Base-by-base conservation (phyloP, 2,888 invertebrate genomes). In the Conus canariensis region DNA sequence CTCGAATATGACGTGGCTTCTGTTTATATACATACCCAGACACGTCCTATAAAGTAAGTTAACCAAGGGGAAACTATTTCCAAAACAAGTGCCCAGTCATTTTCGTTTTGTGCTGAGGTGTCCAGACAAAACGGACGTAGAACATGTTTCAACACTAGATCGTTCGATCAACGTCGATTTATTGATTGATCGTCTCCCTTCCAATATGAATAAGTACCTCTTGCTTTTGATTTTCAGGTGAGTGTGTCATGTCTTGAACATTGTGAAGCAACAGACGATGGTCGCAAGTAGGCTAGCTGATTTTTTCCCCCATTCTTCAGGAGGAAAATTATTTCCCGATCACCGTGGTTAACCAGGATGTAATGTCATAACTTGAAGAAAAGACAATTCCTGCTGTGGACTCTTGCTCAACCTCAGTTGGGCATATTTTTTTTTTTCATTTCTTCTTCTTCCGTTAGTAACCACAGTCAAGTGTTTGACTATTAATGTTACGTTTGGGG, bases 81-180 rank as follows among this genome's bases (percentile, higher is more conserved):
- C 56, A 58, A 56, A 25, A 25, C 82, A 10, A 22, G 58, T 25
- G 60, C 25, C 85, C n/a, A 60, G 59, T 85, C 85, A 85, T 85
- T 85, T 85, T 85, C 85, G 85, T 85, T 85, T 85, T 85, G 85
- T 85, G 85, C 85, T 60, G 85, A 60, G 25, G 85, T 85, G 85
- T 85, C 60, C 85, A 14, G 25, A 58, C 19, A 9, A 83, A 1
- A 22, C 6, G 58, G 82, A 19, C 56, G 9, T 12, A 30, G 25
- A 58, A 58, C 82, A 22, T 25, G 58, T 58, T 58, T 58, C 9
- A 83, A 9, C 22, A 58, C 56, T 22, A 16, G 16, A 22, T 58
- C 82, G 3, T 5, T 22, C 1, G 9, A 25, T 83, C 22, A 58
- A 56, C 16, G 1, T 83, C 22, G 14, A 22, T 8, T 56, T 12